These are phyloP conservation scores for Diplazon laetatorius DNA, from an alignment of 2,888 invertebrate species.

Conservation along the genomic window DNA sequence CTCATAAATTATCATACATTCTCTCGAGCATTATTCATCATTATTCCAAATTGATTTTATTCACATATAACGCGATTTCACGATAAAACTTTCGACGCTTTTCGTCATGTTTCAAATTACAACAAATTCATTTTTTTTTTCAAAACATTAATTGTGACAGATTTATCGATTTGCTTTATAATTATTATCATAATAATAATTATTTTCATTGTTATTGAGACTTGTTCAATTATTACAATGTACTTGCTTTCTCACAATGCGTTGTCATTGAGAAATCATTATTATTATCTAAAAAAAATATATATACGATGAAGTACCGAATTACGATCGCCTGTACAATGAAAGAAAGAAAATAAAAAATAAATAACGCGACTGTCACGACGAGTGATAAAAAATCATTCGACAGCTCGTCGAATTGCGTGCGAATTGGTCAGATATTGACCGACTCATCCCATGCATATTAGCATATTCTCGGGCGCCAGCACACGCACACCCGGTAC, in stretches of 20 bases:
- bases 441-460: constrained; percentile 4
- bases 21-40: not conserved
- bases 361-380: no score
- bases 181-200: no score
- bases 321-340: not conserved
- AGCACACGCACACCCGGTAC: not conserved
- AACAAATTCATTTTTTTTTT: no score
- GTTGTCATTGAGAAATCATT: no score
- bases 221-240: no score
- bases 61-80: not conserved
- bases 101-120: no score
- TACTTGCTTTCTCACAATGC: no score
- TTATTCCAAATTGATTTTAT: not conserved
- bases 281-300: no score
- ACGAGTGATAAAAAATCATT: constrained; percentile 9
- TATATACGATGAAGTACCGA: not conserved
- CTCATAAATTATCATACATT: constrained; percentile 13
- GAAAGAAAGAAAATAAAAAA: not conserved
- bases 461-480: constrained; percentile 22
- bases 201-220: no score
- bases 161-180: no score
- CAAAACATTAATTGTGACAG: no score
- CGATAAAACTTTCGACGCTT: not conserved
- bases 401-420: constrained; percentile 19
- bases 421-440: constrained; percentile 14